A percentile compares a stretch with the other conserved stretches of the same genome.
Evolutionary conservation across 2,113 vertebrate genomes (phyloP).

Genomic region (Microcebus lehilahytsara): DNA sequence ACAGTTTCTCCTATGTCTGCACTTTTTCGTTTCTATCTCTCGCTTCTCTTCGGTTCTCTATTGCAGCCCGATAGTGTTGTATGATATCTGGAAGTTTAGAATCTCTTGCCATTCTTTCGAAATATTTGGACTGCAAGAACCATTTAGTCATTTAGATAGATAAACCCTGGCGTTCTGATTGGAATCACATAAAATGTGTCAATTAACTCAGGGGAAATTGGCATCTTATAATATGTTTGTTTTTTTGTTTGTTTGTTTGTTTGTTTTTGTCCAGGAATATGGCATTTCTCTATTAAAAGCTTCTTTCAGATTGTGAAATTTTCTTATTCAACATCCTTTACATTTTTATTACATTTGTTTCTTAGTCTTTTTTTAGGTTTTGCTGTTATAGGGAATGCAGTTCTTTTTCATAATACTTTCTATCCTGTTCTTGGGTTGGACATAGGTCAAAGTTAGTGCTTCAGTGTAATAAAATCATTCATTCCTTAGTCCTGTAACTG

Average conservation of each 20-base stretch:
- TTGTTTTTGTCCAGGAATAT: neutral
- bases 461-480: fast-evolving
- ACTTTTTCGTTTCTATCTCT: fast-evolving
- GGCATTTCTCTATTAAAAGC: neutral
- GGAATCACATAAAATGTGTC: neutral
- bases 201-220: too few relatives aligned
- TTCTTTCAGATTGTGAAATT: neutral
- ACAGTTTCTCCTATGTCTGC: fast-evolving
- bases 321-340: fast-evolving
- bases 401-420: fast-evolving
- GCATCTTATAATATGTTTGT: fast-evolving
- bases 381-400: fast-evolving
- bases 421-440: fast-evolving
- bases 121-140: neutral
- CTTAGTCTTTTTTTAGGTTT: neutral
- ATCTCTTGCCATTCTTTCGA: neutral
- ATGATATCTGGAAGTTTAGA: fast-evolving
- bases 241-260: too few relatives aligned
- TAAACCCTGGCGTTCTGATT: neutral
- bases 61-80: fast-evolving
- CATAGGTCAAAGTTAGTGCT: fast-evolving
- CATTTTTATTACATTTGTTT: too few relatives aligned
- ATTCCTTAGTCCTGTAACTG: fast-evolving
- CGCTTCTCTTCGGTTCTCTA: fast-evolving
- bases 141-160: too few relatives aligned